Evolutionary conservation across 2,113 vertebrate species (phyloP), one percentile per base, ranked within the genome.

Genomic region (Sprattus sprattus): DNA sequence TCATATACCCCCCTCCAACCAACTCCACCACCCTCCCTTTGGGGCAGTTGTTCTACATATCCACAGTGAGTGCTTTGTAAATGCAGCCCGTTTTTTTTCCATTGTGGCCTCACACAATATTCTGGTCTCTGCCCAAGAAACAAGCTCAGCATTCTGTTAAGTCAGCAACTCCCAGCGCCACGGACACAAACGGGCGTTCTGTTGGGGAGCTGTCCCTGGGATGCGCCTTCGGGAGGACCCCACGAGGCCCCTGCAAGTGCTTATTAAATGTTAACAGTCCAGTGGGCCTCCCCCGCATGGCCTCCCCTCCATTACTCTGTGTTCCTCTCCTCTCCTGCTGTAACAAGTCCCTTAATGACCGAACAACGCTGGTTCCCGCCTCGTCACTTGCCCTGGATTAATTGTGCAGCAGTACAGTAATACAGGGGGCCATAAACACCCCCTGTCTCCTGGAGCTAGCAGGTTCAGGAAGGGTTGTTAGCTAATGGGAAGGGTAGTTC

Each of bases 1-100:
- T 89, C 88, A 87, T 83, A 49, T 84, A 87, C 83, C 85, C 88
- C 86, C 89, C 89, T 50, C 87, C 60, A 85, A 88, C 87, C 86
- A 52, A 82, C 86, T 82, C 88, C 87, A 90, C 88, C 85, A 86
- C 86, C 90, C 75, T 86, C 88, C 88, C 89, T 90, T 39, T 39
- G 71, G 71, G 71, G 25, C 32, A 78, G 25, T 78, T 78, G 71
- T 39, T 39, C 71, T 78, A 32, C 71, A 39, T 32, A 15, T 85
- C 87, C 91, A 94, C 93, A 95, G 92, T 93, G 90, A 75, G 87
- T 0, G 89, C 94, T 93, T 95, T 95, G 94, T 95, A 91, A 83
- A 50, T 81, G 47, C 32, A 75, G 67, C 88, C n/a, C 83, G 89
- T 86, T 91, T 89, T 91, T 91, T 75, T 5, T 28, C 0, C 81